These are phyloP conservation scores for Lymantria dispar DNA, from an alignment of 2,888 invertebrate genomes.

Conservation along the genomic window DNA sequence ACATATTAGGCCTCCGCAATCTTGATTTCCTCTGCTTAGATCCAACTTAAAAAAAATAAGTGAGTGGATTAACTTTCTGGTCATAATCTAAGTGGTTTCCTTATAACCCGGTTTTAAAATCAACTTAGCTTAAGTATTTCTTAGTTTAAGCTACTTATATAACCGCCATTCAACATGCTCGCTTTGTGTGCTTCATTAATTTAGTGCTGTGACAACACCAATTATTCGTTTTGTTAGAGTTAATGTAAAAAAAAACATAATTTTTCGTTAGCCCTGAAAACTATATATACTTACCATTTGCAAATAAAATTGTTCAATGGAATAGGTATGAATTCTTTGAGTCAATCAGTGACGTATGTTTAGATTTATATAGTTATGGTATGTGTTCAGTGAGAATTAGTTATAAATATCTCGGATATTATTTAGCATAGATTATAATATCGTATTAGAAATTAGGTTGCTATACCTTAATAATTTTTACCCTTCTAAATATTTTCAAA, in stretches of 20 bases:
- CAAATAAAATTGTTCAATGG: slow-evolving; percentile 10
- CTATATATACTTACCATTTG: too few species aligned
- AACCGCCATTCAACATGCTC: slow-evolving; percentile 14
- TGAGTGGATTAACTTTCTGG: slow-evolving; percentile 30
- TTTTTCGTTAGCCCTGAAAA: not conserved
- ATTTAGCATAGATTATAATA: slow-evolving; percentile 47
- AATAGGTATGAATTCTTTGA: slow-evolving; percentile 12
- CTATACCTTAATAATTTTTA: slow-evolving; percentile 34
- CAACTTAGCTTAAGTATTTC: slow-evolving; percentile 20
- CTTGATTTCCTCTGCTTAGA: slow-evolving; percentile 11
- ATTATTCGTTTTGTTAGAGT: slow-evolving; percentile 7
- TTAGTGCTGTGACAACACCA: slow-evolving; percentile 14
- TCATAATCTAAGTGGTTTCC: slow-evolving; percentile 35
- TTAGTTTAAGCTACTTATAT: slow-evolving; percentile 9
- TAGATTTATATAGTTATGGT: slow-evolving; percentile 40
- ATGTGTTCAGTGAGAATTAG: slow-evolving; percentile 73
- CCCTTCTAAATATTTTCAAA: slow-evolving; percentile 17
- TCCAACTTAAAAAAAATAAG: slow-evolving; percentile 15
- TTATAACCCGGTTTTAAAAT: slow-evolving; percentile 21
- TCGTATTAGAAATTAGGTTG: slow-evolving; percentile 47
- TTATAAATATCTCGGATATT: slow-evolving; percentile 60
- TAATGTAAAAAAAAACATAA: not conserved
- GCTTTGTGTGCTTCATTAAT: slow-evolving; percentile 27
- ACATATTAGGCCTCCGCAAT: slow-evolving; percentile 16
- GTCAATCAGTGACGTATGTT: slow-evolving; percentile 15